phyloP scores from a whole-genome alignment of 2,797 vertebrate species.

The Sebastes elongatus region DNA sequence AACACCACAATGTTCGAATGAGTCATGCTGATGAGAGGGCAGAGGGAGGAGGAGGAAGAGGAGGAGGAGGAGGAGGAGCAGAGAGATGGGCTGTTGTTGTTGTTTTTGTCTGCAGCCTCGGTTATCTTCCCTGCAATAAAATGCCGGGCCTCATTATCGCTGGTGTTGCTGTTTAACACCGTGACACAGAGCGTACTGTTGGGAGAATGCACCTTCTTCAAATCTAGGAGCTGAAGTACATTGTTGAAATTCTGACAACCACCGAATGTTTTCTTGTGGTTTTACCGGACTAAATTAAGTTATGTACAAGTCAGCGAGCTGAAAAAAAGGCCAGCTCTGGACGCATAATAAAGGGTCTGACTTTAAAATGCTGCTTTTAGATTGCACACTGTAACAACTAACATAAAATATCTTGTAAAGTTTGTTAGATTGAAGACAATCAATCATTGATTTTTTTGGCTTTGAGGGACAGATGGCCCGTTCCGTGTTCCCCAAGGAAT shows the following conservation, averaged over 20 bases:
- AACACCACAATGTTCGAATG: conserved; percentile 63
- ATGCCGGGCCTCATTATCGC: conserved; percentile 32
- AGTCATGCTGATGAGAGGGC: conserved; percentile 54
- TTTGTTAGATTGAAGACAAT: neutral
- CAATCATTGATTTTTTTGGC: neutral
- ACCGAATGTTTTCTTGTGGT: neutral
- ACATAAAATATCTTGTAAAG: neutral
- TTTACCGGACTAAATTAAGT: neutral
- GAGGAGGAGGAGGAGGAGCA: conserved; percentile 11
- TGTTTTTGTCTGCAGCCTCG: conserved; percentile 46
- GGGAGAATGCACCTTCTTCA: neutral
- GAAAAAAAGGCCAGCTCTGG: neutral
- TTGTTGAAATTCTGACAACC: conserved; percentile 40
- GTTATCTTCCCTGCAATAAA: conserved; percentile 29
- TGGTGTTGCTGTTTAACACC: conserved; percentile 41
- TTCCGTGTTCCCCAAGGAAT: neutral
- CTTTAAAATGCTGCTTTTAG: neutral
- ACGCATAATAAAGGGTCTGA: neutral
- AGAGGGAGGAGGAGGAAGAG: conserved; percentile 10
- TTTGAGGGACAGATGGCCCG: neutral
- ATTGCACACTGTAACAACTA: neutral
- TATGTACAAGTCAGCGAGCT: neutral
- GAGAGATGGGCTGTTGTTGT: conserved; percentile 44
- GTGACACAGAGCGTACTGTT: conserved; percentile 37
- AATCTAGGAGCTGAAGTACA: conserved; percentile 14